Evolutionary conservation across 2,113 vertebrate genomes (phyloP), one percentile per base, ranked within the genome.

Genomic region (Hyperopisus bebe): DNA sequence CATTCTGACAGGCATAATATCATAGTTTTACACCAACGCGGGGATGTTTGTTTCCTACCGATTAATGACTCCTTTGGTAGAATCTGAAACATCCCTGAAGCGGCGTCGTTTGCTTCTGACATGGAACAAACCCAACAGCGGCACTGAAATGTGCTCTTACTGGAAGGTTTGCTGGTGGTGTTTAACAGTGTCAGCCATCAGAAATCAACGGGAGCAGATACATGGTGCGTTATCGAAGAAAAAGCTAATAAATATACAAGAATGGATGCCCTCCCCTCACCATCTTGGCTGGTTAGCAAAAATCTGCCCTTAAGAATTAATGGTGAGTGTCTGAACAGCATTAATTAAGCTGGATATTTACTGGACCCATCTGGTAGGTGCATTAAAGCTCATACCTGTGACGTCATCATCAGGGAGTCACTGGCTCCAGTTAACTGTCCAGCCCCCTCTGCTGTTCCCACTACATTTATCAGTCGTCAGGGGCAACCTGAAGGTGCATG

Each of bases 331-430:
- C 88, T 53, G 15, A 27, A 35, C 70, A 7, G 35, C 19, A 42
- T 82, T 89, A 55, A 89, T 89, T 55, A 83, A 88, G 82, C 74
- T 42, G n/a, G 27, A 88, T 77, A 27, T 50, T 27, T 55, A 3
- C 48, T 82, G 70, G 13, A 47, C 87, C 70, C 13, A 42, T 35
- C 46, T 35, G 44, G n/a, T 48, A 82, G 70, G 48, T n/a, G 7
- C 39, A 21, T 89, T 46, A 47, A 88, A 27, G 39, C 39, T 39
- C 51, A 51, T 13, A 3, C 6, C 24, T 21, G n/a, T 39, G 48
- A 31, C 0, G 13, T 74, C 48, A 89, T 89, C 31, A 89, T 27
- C 13, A 31, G 35, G 74, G 35, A 50, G 31, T 83, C 47, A 82
- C 31, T 11, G 7, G 88, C 8, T 19, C 47, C 9, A 0, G 70